Evolutionary conservation across 2,797 vertebrate species (phyloP).

Genomic region (Melanogrammus aeglefinus): DNA sequence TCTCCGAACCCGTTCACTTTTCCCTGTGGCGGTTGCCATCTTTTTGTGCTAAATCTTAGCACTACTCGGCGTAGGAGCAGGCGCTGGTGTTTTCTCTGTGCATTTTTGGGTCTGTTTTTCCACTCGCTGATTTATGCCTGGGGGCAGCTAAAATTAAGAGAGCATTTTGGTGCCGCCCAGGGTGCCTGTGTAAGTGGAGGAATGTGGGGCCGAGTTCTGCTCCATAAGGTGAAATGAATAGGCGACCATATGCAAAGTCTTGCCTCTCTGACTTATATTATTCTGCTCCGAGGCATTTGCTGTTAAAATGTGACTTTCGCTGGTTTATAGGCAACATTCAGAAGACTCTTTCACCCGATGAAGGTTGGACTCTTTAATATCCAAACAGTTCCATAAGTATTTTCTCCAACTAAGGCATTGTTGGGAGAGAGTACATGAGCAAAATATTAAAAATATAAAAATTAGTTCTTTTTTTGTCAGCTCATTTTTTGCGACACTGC

Average conservation of each 20-base stretch:
- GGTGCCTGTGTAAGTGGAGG: constrained; percentile 72
- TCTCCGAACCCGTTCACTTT: constrained; percentile 34
- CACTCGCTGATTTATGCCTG: constrained; percentile 75
- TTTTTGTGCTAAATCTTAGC: constrained; percentile 49
- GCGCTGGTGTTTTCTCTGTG: constrained; percentile 68
- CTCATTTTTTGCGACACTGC: constrained; percentile 25
- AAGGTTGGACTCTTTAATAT: constrained; percentile 18
- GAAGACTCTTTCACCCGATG: constrained; percentile 13
- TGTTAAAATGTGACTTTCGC: constrained; percentile 37
- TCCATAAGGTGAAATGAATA: constrained; percentile 75
- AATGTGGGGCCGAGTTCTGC: constrained; percentile 68
- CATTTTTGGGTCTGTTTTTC: constrained; percentile 78
- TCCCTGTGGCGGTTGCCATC: constrained; percentile 15
- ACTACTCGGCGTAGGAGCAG: constrained; percentile 49
- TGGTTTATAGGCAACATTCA: constrained; percentile 17
- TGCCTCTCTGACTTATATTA: constrained; percentile 46
- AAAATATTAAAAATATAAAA: constrained; percentile 39
- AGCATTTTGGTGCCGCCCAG: constrained; percentile 74
- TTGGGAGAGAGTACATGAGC: constrained; percentile 31
- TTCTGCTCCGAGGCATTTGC: constrained; percentile 42
- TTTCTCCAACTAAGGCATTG: constrained; percentile 22
- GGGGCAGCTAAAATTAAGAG: constrained; percentile 76
- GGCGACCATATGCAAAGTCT: constrained; percentile 60
- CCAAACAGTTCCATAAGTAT: constrained; percentile 31
- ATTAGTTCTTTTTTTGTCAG: constrained; percentile 6